Conservation (phyloP, 2,888 invertebrate species). For the Ophion costatus region DNA sequence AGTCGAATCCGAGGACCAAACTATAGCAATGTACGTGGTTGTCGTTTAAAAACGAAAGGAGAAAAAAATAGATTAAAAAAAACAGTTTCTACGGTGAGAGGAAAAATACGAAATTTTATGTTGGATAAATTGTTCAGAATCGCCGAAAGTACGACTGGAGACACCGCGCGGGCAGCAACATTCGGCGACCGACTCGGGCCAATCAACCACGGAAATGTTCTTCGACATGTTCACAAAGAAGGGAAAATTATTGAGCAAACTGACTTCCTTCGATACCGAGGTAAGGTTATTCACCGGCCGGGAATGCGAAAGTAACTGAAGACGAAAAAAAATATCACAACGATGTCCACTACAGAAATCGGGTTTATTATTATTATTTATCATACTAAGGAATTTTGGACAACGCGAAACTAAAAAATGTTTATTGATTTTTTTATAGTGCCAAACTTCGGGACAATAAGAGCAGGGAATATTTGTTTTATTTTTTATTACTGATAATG, state of each 20-base stretch:
- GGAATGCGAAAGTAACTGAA: neutral
- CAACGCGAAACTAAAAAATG: too few species aligned
- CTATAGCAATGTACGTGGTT: too few species aligned
- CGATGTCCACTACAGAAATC: too few species aligned
- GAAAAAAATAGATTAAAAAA: neutral
- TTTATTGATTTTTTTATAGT: too few species aligned
- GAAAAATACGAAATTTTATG: neutral
- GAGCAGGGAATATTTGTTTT: too few species aligned
- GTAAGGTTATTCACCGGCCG: conserved; percentile 76
- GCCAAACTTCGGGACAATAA: too few species aligned
- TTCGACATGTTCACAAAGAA: conserved; percentile 97
- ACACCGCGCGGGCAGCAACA: conserved; percentile 86
- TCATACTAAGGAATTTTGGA: too few species aligned
- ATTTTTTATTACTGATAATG: too few species aligned
- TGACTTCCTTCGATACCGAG: conserved; percentile 96
- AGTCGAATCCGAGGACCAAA: too few species aligned
- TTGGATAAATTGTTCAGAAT: conserved; percentile 79
- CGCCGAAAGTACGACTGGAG: conserved; percentile 86
- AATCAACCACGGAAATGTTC: conserved; percentile 95
- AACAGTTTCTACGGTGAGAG: neutral
- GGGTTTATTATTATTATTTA: too few species aligned
- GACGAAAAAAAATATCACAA: too few species aligned
- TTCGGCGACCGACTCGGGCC: conserved; percentile 87
- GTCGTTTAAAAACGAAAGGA: too few species aligned
- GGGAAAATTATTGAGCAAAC: conserved; percentile 93